Percentiles rank a stretch among this genome's conserved stretches.
These are phyloP conservation scores for Monoplex corrugatus DNA, from an alignment of 2,888 invertebrate genomes.

Conservation along the genomic window DNA sequence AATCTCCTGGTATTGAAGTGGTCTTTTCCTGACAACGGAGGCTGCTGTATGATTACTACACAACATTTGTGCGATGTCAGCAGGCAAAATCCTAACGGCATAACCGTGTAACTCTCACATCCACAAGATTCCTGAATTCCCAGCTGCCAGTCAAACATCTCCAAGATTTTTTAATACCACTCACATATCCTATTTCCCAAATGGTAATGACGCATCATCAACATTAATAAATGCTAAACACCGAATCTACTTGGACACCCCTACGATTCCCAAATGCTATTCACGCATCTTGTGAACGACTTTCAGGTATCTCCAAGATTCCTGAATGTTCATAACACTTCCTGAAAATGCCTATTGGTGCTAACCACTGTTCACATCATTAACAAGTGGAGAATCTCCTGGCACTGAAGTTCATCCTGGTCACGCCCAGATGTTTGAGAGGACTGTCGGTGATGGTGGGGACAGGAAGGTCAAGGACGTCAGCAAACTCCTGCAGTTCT, in stretches of 20 bases:
- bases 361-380: too few relatives aligned
- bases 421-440: constrained; percentile 75
- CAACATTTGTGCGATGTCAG: neutral
- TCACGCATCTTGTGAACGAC: too few relatives aligned
- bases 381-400: constrained; percentile 75
- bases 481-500: constrained; percentile 69
- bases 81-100: too few relatives aligned
- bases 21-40: neutral
- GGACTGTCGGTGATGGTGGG: constrained; percentile 63
- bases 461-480: constrained; percentile 69
- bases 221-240: neutral
- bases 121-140: neutral
- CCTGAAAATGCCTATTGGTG: too few relatives aligned
- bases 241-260: neutral
- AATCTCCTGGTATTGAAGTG: neutral
- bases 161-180: neutral
- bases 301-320: too few relatives aligned
- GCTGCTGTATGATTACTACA: neutral
- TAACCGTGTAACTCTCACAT: neutral
- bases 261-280: neutral
- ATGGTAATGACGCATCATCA: too few relatives aligned
- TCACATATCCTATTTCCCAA: neutral
- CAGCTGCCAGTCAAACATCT: too few relatives aligned
- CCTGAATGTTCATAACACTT: too few relatives aligned
- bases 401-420: constrained; percentile 61